Conservation (phyloP, 2,797 vertebrate genomes). For the Heteromormyrus szaboi region DNA sequence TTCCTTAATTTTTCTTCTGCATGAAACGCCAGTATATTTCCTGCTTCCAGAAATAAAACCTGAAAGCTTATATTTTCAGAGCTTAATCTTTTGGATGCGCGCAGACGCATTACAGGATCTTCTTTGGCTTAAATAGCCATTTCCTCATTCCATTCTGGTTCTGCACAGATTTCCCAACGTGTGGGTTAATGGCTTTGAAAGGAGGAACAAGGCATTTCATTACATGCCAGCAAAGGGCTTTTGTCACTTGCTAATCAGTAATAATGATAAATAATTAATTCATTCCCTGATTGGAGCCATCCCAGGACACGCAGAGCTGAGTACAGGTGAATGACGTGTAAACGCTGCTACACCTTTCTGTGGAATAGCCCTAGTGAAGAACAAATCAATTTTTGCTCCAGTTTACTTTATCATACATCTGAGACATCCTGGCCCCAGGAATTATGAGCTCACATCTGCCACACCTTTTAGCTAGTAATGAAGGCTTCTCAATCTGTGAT, state of each 20-base stretch:
- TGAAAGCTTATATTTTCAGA: not conserved
- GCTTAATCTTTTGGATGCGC: not conserved
- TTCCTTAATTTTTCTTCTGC: not conserved
- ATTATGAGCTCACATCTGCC: not conserved
- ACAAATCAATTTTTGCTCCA: not conserved
- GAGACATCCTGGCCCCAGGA: not conserved
- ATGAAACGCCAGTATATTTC: not conserved
- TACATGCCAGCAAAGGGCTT: not conserved
- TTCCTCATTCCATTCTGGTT: conserved; percentile 8
- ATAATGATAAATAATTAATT: not conserved
- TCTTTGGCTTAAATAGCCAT: not conserved
- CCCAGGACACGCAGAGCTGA: not conserved
- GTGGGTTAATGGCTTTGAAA: not conserved
- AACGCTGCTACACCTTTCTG: not conserved
- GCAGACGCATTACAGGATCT: not conserved
- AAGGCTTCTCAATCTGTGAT: not conserved
- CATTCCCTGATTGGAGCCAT: not conserved
- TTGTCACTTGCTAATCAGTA: not conserved
- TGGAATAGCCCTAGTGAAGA: not conserved
- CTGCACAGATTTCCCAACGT: not conserved
- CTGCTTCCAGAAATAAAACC: not conserved
- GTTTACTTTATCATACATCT: not conserved
- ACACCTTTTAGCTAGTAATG: not conserved
- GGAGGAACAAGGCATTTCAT: not conserved
- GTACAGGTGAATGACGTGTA: not conserved